Base-by-base conservation (phyloP, 2,797 vertebrate species). In the Fringilla coelebs region DNA sequence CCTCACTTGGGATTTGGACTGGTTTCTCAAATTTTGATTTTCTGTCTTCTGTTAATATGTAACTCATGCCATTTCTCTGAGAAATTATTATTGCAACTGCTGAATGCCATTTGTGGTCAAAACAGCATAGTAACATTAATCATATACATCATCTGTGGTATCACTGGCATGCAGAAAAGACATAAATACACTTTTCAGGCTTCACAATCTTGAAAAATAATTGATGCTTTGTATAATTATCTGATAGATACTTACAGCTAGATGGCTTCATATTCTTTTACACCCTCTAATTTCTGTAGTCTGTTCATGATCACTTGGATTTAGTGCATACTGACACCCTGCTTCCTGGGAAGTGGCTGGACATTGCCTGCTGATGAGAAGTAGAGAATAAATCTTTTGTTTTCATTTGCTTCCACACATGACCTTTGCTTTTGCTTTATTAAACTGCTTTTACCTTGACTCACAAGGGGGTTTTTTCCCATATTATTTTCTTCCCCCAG, bases 221-320 rank as follows among this genome's bases (percentile, higher is more conserved):
- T 62, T 76, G 40, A 68, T 62, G 17, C 55, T 96, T 90, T 91
- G 52, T 58, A 45, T 77, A 91, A 96, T 92, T 95, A 65, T 78
- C 77, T 84, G 54, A 93, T 57, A 24, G 38, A 67, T 90, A 63
- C 63, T 87, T 90, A 55, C 2, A 60, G n/a, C 54, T 48, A 51
- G 49, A 75, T 73, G 32, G 32, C 26, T 94, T 95, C 40, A 41
- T 73, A 65, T 85, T 89, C 51, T 66, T 92, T 93, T 80, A 79
- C 71, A 85, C 61, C 8, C 28, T 48, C 36, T 34, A 19, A 41
- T 86, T 88, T 6, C 2, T 54, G 22, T 52, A 72, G 26, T 61
- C 26, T 67, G 11, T 28, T 52, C 20, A 24, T 9, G 2, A 51
- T 61, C 70, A 32, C 81, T 79, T 58, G 24, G 48, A 21, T 72